Evolutionary conservation across 1,140 invertebrate species (phyloP).

Genomic region (Trypoxylus dichotomus): DNA sequence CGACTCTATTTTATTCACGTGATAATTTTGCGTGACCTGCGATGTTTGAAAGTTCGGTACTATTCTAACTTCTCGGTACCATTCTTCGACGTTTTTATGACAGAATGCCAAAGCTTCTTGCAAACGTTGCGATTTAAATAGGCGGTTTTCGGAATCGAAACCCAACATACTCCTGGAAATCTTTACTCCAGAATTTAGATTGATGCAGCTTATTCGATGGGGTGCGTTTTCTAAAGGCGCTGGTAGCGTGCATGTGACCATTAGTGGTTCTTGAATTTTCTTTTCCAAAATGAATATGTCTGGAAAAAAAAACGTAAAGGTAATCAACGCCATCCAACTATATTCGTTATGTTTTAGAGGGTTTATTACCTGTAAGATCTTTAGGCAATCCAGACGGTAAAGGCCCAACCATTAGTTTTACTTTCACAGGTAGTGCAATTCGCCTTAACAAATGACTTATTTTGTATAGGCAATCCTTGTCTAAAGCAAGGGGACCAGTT

Average conservation of each 20-base stretch:
- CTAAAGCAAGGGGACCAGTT: conserved; percentile 46
- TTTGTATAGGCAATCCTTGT: conserved; percentile 50
- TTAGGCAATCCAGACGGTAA: conserved; percentile 59
- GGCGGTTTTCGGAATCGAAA: conserved; percentile 47
- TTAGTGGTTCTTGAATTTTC: conserved; percentile 47
- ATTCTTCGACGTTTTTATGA: conserved; percentile 47
- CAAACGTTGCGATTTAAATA: conserved; percentile 47
- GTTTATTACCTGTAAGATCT: conserved; percentile 56
- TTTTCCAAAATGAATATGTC: conserved; percentile 48
- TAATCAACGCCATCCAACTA: too few relatives aligned
- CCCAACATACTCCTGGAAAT: conserved; percentile 45
- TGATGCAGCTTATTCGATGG: conserved; percentile 45
- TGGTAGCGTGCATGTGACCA: conserved; percentile 48
- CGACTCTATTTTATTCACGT: neutral
- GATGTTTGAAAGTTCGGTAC: conserved; percentile 41
- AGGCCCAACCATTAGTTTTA: conserved; percentile 59
- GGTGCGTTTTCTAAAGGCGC: conserved; percentile 37
- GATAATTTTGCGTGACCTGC: conserved; percentile 7
- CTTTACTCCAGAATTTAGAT: conserved; percentile 44
- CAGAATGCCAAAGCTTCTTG: conserved; percentile 46
- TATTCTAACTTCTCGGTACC: conserved; percentile 46
- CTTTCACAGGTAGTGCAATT: conserved; percentile 54
- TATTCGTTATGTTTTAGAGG: too few relatives aligned
- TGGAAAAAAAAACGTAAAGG: conserved; percentile 29
- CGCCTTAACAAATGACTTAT: conserved; percentile 48